A percentile compares a stretch with the other conserved stretches of the same genome.
Conservation (phyloP, 1,140 invertebrate genomes). For the Penaeus vannamei region DNA sequence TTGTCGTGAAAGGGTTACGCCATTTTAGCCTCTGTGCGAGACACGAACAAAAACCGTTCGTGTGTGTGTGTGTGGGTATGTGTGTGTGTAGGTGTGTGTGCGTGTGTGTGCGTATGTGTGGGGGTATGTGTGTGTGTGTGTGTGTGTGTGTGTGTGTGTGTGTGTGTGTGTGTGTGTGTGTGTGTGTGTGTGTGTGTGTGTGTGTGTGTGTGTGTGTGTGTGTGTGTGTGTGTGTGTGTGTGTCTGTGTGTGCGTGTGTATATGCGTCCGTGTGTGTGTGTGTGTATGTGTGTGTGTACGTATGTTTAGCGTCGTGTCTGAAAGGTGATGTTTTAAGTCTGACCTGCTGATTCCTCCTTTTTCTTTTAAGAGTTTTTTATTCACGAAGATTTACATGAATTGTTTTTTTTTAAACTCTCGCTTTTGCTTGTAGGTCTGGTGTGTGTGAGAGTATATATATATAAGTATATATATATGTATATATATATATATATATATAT, state of each 20-base stretch:
- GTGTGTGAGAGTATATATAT: background rate
- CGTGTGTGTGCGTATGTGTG: background rate
- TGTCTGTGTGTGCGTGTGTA: background rate
- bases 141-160: constrained; percentile 3
- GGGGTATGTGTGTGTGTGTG: constrained; percentile 13
- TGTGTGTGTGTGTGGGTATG: background rate
- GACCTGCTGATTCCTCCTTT: too few species aligned
- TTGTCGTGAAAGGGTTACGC: too few species aligned
- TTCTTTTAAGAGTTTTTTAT: too few species aligned
- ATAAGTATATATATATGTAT: too few species aligned
- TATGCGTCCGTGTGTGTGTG: background rate
- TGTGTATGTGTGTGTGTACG: background rate
- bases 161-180: constrained; percentile 25
- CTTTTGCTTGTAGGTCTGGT: background rate
- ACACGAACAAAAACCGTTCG: background rate
- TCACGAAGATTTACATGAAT: too few species aligned
- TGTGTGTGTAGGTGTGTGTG: background rate
- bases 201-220: background rate
- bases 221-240: background rate
- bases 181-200: constrained; percentile 16
- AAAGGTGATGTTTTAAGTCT: too few species aligned
- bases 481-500: too few species aligned
- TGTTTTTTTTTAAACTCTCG: too few species aligned
- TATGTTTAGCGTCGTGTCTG: too few species aligned
- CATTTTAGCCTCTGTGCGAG: too few species aligned